phyloP scores from a whole-genome alignment of 2,888 invertebrate genomes.

The Eudasyphora cyanicolor region DNA sequence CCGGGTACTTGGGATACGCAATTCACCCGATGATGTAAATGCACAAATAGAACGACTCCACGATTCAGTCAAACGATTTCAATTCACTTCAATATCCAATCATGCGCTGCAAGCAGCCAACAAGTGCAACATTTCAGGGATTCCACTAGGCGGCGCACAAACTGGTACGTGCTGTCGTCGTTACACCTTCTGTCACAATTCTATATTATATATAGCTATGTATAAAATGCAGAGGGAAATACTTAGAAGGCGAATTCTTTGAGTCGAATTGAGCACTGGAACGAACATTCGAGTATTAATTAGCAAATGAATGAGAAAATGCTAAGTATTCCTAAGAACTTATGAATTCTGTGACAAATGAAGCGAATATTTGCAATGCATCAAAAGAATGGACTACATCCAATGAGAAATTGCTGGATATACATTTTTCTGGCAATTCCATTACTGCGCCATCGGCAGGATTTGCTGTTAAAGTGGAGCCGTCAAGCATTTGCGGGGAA shows the following conservation, averaged over 20 bases:
- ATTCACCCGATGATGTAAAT: too few relatives aligned
- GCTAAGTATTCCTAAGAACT: background rate
- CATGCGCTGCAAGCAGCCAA: background rate
- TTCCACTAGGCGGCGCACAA: background rate
- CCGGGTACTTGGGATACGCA: background rate
- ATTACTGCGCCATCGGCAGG: too few relatives aligned
- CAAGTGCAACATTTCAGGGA: background rate
- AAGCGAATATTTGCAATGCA: too few relatives aligned
- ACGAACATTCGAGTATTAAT: background rate
- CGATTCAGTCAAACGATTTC: background rate
- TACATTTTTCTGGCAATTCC: too few relatives aligned
- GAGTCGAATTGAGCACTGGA: background rate
- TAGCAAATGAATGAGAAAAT: constrained; percentile 4
- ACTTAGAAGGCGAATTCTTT: background rate
- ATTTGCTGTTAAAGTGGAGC: too few relatives aligned
- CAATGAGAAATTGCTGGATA: too few relatives aligned
- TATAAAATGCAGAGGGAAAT: background rate
- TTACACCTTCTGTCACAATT: too few relatives aligned
- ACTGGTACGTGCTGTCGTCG: too few relatives aligned
- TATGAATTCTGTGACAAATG: background rate
- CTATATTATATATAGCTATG: too few relatives aligned
- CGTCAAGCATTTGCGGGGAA: too few relatives aligned
- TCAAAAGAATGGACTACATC: too few relatives aligned
- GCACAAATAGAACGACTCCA: background rate
- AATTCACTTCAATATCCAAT: background rate